Evolutionary conservation across 2,797 vertebrate genomes (phyloP).

Genomic region (Pelodytes ibericus): DNA sequence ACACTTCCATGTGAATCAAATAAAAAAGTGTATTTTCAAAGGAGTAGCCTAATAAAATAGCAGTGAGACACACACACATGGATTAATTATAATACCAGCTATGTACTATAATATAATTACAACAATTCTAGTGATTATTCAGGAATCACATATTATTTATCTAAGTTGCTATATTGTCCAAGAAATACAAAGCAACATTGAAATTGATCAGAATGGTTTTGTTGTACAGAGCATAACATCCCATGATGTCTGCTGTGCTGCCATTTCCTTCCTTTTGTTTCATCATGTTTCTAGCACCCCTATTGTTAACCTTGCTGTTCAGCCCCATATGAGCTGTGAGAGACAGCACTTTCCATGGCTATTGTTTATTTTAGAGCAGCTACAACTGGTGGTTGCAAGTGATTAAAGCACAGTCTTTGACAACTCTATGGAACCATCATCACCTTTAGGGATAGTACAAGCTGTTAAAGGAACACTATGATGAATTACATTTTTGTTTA

Average conservation of each 20-base stretch:
- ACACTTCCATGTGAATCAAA: too few species aligned
- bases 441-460: constrained; percentile 3
- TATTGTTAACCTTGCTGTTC: constrained; percentile 27
- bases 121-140: too few species aligned
- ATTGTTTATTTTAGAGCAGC: constrained; percentile 24
- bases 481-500: too few species aligned
- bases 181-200: background rate
- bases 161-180: too few species aligned
- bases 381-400: constrained; percentile 14
- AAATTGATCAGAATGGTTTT: background rate
- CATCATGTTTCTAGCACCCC: constrained; percentile 14
- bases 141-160: too few species aligned
- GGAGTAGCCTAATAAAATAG: too few species aligned
- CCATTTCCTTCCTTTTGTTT: constrained; percentile 37
- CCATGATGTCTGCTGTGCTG: background rate
- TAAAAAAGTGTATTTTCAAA: too few species aligned
- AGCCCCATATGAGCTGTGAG: constrained; percentile 31
- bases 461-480: background rate
- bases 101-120: too few species aligned
- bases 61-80: too few species aligned
- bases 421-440: constrained; percentile 1
- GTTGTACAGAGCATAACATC: constrained; percentile 2
- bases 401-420: constrained; percentile 22
- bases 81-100: too few species aligned
- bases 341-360: constrained; percentile 34